phyloP scores from a whole-genome alignment of 2,113 vertebrate genomes.

The Crotalus tigris region DNA sequence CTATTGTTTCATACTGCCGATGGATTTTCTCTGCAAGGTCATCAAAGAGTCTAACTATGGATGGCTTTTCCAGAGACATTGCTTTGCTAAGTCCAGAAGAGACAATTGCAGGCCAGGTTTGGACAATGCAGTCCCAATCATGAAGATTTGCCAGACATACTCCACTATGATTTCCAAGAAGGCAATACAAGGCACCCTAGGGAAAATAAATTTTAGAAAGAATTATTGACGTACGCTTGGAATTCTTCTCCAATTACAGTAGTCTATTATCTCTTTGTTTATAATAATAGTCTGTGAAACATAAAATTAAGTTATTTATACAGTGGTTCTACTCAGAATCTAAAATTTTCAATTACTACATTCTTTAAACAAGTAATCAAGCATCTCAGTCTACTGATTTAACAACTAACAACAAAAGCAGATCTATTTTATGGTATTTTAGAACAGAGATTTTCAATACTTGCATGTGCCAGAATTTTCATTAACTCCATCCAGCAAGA shows the following conservation, averaged over 20 bases:
- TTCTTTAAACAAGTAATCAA: not conserved
- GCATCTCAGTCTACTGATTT: not conserved
- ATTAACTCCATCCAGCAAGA: not conserved
- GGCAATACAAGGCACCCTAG: constrained; percentile 96
- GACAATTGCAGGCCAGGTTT: constrained; percentile 92
- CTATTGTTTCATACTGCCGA: constrained; percentile 94
- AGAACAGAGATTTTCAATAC: not conserved
- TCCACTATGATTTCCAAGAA: constrained; percentile 90
- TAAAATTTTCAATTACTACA: not conserved
- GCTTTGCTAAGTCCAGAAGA: constrained; percentile 91
- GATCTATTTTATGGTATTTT: not conserved
- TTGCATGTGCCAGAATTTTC: not conserved
- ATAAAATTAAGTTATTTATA: not conserved
- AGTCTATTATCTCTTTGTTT: too few species aligned
- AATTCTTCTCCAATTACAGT: not conserved
- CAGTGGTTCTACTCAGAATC: not conserved
- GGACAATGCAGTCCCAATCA: constrained; percentile 93
- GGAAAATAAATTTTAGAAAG: not conserved
- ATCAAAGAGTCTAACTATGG: constrained; percentile 93
- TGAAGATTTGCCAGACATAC: constrained; percentile 93
- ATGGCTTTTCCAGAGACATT: constrained; percentile 96
- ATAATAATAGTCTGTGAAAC: not conserved
- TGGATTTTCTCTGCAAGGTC: constrained; percentile 96
- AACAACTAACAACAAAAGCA: not conserved
- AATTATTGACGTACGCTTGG: not conserved